phyloP scores from a whole-genome alignment of 2,797 vertebrate genomes.

The Sebastes ruberrimus region DNA sequence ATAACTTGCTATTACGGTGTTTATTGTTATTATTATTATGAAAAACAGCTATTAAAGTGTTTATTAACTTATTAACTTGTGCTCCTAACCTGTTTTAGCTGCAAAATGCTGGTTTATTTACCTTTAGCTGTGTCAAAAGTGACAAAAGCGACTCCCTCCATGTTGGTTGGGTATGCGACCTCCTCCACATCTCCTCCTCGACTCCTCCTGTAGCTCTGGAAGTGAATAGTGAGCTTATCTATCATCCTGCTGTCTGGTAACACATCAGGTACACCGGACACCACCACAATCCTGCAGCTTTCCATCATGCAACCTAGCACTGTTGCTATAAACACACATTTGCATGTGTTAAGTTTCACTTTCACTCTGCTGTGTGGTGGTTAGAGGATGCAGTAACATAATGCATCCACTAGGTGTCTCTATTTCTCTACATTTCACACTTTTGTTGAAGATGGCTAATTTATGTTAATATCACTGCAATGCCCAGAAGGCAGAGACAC shows the following conservation, averaged over 20 bases:
- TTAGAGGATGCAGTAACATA: accelerated
- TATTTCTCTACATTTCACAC: background rate
- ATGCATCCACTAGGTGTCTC: conserved; percentile 28
- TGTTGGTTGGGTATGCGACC: conserved; percentile 50
- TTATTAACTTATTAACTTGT: background rate
- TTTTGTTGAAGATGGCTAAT: background rate
- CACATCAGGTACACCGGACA: conserved; percentile 57
- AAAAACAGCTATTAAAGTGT: background rate
- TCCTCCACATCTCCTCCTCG: conserved; percentile 66
- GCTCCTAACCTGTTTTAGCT: background rate
- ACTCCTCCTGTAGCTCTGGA: conserved; percentile 59
- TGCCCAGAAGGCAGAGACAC: conserved; percentile 14
- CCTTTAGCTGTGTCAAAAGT: conserved; percentile 66
- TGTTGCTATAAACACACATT: conserved; percentile 11
- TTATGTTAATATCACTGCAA: background rate
- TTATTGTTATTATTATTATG: no score
- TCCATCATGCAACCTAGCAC: background rate
- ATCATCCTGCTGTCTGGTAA: conserved; percentile 34
- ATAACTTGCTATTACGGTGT: accelerated
- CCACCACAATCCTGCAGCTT: conserved; percentile 51
- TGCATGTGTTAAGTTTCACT: conserved; percentile 35
- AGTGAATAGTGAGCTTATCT: conserved; percentile 68
- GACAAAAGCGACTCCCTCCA: conserved; percentile 64
- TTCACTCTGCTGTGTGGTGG: background rate
- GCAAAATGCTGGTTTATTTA: conserved; percentile 9